These are phyloP conservation scores for Phasianus colchicus DNA, from an alignment of 2,113 vertebrate species.

Conservation along the genomic window DNA sequence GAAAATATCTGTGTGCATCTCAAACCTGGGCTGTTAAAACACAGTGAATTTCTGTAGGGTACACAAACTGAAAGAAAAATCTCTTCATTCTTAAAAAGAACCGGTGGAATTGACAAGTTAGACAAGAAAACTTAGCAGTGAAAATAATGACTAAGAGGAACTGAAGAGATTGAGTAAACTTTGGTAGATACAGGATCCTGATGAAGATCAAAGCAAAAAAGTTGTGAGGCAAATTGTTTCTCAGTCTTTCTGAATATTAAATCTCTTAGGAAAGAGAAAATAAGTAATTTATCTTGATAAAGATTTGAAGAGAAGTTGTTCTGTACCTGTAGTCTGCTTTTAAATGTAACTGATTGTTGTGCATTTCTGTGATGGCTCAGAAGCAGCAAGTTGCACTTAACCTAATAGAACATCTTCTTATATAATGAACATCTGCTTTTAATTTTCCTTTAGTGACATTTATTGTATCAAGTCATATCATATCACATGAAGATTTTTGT, in stretches of 20 bases:
- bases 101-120: not conserved
- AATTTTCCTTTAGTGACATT: not conserved
- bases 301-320: not conserved
- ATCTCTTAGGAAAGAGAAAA: not conserved
- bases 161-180: not conserved
- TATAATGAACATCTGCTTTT: accelerated
- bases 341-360: not conserved
- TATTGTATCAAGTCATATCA: not conserved
- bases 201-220: not conserved
- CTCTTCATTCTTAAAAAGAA: not conserved
- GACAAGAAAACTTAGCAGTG: not conserved
- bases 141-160: not conserved
- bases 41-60: not conserved
- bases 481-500: not conserved
- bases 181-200: not conserved
- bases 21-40: not conserved
- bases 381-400: not conserved
- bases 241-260: not conserved
- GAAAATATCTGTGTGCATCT: not conserved
- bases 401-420: not conserved
- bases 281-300: not conserved
- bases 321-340: not conserved
- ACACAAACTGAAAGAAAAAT: not conserved
- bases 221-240: not conserved
- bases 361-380: not conserved